Evolutionary conservation across 2,113 vertebrate species (phyloP).

Genomic region (Sporophila hypoxantha): DNA sequence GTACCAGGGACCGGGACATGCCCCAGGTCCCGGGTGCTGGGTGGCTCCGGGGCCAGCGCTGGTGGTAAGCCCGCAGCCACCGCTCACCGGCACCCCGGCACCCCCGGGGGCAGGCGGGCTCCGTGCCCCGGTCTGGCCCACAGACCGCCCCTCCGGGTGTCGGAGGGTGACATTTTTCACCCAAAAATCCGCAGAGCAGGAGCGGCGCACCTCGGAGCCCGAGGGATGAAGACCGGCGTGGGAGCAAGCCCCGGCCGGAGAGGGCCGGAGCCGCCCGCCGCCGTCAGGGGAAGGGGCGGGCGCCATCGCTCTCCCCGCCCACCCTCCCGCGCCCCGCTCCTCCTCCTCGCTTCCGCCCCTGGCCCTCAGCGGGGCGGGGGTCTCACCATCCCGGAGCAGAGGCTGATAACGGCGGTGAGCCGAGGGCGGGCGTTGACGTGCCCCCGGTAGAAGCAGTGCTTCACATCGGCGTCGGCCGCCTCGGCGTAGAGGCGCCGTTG

Average conservation of each 20-base stretch:
- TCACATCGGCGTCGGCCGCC: conserved; percentile 81
- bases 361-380: neutral
- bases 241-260: accelerated
- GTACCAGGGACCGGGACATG: neutral
- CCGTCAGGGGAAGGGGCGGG: neutral
- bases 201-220: neutral
- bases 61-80: neutral
- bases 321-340: neutral
- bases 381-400: conserved; percentile 98
- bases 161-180: neutral
- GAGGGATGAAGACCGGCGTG: accelerated
- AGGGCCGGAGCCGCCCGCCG: neutral
- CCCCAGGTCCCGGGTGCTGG: accelerated
- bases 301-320: neutral
- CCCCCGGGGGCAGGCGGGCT: accelerated
- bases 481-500: conserved; percentile 72
- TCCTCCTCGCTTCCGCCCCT: conserved; percentile 6
- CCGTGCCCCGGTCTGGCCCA: neutral
- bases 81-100: neutral
- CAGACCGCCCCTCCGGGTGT: neutral
- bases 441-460: conserved; percentile 95
- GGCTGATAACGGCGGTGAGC: conserved; percentile 92
- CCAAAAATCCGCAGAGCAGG: neutral
- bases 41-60: neutral
- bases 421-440: conserved; percentile 87